Evolutionary conservation across 2,797 vertebrate species (phyloP).

Genomic region (Distichodus sexfasciatus): DNA sequence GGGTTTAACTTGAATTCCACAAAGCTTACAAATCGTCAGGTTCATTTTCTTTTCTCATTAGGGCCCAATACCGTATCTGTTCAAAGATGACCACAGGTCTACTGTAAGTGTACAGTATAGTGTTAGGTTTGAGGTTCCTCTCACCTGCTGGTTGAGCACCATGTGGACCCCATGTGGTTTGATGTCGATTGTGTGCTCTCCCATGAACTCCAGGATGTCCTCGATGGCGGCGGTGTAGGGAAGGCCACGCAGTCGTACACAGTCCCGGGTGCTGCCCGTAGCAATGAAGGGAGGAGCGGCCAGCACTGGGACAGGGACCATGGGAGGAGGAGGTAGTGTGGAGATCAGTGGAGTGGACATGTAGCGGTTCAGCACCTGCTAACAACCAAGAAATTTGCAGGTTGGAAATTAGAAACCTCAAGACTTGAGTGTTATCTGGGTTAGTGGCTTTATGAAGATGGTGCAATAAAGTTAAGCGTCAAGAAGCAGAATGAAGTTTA

Average conservation of each 20-base stretch:
- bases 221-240: slow-evolving; percentile 93
- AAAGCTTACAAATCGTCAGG: too few relatives aligned
- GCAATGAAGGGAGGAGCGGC: slow-evolving; percentile 83
- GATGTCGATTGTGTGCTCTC: slow-evolving; percentile 89
- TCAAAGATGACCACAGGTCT: too few relatives aligned
- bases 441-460: too few relatives aligned
- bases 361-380: slow-evolving; percentile 90
- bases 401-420: too few relatives aligned
- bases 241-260: slow-evolving; percentile 87
- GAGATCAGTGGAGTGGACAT: slow-evolving; percentile 91
- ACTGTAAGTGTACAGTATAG: too few relatives aligned
- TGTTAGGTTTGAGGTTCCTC: not conserved
- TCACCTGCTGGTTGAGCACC: slow-evolving; percentile 96
- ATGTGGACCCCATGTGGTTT: slow-evolving; percentile 96
- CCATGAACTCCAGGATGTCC: slow-evolving; percentile 94
- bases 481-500: too few relatives aligned
- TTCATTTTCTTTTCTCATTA: too few relatives aligned
- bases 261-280: slow-evolving; percentile 81
- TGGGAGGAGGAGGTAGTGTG: slow-evolving; percentile 83
- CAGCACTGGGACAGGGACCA: slow-evolving; percentile 77
- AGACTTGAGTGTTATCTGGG: too few relatives aligned
- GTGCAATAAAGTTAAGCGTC: too few relatives aligned
- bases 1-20: too few relatives aligned
- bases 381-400: too few relatives aligned
- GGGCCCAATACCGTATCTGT: too few relatives aligned